Evolutionary conservation across 2,888 invertebrate species (phyloP), one percentile per base, ranked within the genome.

Genomic region (Rosalia funebris): DNA sequence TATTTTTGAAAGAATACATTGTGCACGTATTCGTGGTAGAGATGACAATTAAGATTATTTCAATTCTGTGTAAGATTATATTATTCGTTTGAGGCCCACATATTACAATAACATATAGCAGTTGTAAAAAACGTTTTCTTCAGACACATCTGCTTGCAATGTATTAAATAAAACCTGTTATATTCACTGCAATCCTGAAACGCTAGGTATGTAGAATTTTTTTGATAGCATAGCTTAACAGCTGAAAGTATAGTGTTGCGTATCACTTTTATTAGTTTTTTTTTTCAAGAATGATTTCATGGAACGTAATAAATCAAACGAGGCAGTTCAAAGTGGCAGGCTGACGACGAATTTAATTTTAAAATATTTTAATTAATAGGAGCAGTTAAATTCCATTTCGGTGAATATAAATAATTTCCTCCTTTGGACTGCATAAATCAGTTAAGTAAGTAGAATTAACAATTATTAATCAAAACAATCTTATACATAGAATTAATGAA

Each of bases 11-110:
- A 25, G 7, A 25, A 25, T 3, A 7, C 25, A 25, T 3, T 25
- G 25, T 7, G 7, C 4, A 5, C 4, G 3, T 7, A 25, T 25
- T 25, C 25, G 34, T 32, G 17, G 65, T 16, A 41, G 34, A 31
- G 55, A 55, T 55, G 55, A 55, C 55, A 55, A 45, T 55, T 55
- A 44, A 55, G 45, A 45, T 55, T 36, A 45, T 25, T 48, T 48
- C 17, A 17, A 16, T 41, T 17, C 15, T 3, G 41, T 47, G 34
- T 32, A 34, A 47, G 31, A 7, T 25, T 25, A 25, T 25, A 7
- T 25, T 25, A 25, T 25, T 25, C 25, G 25, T 25, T 47, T 16
- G 32, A 31, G 46, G 46, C 31, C 15, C 31, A 47, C 34, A 32
- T 47, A 15, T 16, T 47, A n/a, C 32, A 47, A 34, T 31, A 34